Base-by-base conservation (phyloP, 2,888 invertebrate species). In the Luperina nickerlii region DNA sequence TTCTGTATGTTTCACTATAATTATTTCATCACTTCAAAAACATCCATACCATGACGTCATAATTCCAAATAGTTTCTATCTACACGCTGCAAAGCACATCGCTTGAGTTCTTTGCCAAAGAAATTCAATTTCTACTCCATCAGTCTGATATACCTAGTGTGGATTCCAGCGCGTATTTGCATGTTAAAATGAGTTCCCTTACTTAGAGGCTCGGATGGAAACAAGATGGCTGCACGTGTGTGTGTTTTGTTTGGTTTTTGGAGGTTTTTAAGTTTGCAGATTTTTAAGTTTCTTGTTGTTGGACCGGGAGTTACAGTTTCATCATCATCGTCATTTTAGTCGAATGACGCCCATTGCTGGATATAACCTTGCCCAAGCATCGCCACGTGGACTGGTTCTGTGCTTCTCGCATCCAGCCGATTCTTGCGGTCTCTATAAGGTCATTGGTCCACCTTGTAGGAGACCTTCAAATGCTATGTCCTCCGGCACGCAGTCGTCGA, bases 51-150 rank as follows among this genome's bases (percentile, higher is more conserved):
- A 70, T 62, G 24, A 60, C 51, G 13, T 62, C 54, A 48, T 78
- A 70, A 62, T 32, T 78, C 11, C 48, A 57, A 79, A 78, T 85
- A 83, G 82, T 87, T 87, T 78, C 73, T 69, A 78, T 79, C 75
- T 76, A 66, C 70, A 60, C 54, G 62, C 11, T 57, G 42, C 68
- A n/a, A 66, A 48, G 72, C 66, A 77, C 83, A 76, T 78, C 79
- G 51, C 57, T 15, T 68, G 76, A 84, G 84, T 90, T 90, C 90
- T 90, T 90, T 82, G 75, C 81, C 84, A 66, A 87, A 85, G 86
- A 89, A 91, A 93, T 93, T 93, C 92, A 93, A 93, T 94, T 94
- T 94, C 89, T 90, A 90, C 89, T 90, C 92, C 91, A 94, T 94
- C 94, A 92, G 87, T 86, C 88, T 90, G 87, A 90, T 91, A 85